phyloP scores from a whole-genome alignment of 2,113 vertebrate species.

The Oryzias woworae region DNA sequence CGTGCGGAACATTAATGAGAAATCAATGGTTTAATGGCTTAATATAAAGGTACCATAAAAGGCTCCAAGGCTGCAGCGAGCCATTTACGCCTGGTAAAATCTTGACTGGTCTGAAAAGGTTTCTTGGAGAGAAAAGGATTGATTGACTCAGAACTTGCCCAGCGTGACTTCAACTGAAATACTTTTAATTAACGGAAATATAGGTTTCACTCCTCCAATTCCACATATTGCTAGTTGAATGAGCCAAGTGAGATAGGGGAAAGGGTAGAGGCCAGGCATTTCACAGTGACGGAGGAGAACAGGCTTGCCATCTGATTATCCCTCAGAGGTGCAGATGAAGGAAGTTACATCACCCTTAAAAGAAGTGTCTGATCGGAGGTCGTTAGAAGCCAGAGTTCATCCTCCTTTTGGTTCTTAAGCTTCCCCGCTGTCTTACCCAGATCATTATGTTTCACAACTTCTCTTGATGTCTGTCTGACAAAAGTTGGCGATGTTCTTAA shows the following conservation, averaged over 20 bases:
- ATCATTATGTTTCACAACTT: slow-evolving; percentile 27
- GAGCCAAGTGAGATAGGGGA: slow-evolving; percentile 38
- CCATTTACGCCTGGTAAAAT: slow-evolving; percentile 28
- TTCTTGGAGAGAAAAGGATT: slow-evolving; percentile 27
- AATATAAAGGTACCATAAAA: slow-evolving; percentile 18
- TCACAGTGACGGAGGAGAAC: slow-evolving; percentile 32
- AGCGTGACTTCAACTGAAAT: slow-evolving; percentile 35
- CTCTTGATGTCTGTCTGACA: slow-evolving; percentile 12
- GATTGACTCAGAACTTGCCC: slow-evolving; percentile 29
- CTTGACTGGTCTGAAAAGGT: slow-evolving; percentile 24
- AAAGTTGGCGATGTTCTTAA: background rate
- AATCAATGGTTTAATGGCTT: slow-evolving; percentile 37
- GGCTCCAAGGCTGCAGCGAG: slow-evolving; percentile 1
- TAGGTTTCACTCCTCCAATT: slow-evolving; percentile 44
- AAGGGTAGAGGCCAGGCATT: slow-evolving; percentile 46
- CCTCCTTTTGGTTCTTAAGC: slow-evolving; percentile 25
- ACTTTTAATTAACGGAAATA: slow-evolving; percentile 57
- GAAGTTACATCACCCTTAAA: slow-evolving; percentile 37
- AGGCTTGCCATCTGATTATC: slow-evolving; percentile 39
- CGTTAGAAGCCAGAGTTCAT: slow-evolving; percentile 40
- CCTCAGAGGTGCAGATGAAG: slow-evolving; percentile 57
- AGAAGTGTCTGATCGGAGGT: slow-evolving; percentile 38
- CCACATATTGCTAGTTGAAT: slow-evolving; percentile 37
- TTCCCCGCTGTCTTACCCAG: slow-evolving; percentile 19
- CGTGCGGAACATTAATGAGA: slow-evolving; percentile 24